These are phyloP conservation scores for Lycaena phlaeas DNA, from an alignment of 2,888 invertebrate genomes.

Conservation along the genomic window DNA sequence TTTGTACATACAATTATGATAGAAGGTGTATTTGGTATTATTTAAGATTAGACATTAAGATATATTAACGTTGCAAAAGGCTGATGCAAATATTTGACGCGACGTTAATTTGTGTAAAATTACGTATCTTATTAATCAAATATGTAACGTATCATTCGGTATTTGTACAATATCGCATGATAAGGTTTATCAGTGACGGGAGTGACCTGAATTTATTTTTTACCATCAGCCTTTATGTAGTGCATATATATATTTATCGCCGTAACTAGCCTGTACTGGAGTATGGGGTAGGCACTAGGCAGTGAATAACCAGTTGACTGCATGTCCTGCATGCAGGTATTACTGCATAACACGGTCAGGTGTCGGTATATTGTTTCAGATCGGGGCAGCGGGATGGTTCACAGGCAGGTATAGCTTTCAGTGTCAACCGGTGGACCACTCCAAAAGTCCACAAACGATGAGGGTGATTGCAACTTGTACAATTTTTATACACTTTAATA, in stretches of 20 bases:
- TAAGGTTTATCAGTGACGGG: neutral
- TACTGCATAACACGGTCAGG: constrained; percentile 46
- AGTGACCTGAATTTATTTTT: neutral
- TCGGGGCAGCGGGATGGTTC: constrained; percentile 93
- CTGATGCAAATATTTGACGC: neutral
- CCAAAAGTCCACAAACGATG: constrained; percentile 90
- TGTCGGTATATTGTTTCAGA: constrained; percentile 80
- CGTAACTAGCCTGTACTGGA: neutral
- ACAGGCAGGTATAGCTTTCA: constrained; percentile 94
- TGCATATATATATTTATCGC: neutral
- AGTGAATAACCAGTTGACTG: constrained; percentile 5
- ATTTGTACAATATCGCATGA: neutral
- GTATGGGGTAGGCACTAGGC: constrained; percentile 6
- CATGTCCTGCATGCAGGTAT: constrained; percentile 12
- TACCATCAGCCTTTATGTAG: constrained; percentile 1
- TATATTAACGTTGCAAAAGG: constrained; percentile 8
- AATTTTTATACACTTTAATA: constrained; percentile 23
- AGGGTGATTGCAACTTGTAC: constrained; percentile 80
- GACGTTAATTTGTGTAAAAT: neutral
- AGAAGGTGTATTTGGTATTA: constrained; percentile 22
- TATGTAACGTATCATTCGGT: neutral
- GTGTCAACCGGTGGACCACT: constrained; percentile 98
- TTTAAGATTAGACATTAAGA: constrained; percentile 10
- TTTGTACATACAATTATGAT: constrained; percentile 29
- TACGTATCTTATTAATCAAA: neutral